Evolutionary conservation across 2,797 vertebrate genomes (phyloP), one percentile per base, ranked within the genome.

Genomic region (Gastrophryne carolinensis): DNA sequence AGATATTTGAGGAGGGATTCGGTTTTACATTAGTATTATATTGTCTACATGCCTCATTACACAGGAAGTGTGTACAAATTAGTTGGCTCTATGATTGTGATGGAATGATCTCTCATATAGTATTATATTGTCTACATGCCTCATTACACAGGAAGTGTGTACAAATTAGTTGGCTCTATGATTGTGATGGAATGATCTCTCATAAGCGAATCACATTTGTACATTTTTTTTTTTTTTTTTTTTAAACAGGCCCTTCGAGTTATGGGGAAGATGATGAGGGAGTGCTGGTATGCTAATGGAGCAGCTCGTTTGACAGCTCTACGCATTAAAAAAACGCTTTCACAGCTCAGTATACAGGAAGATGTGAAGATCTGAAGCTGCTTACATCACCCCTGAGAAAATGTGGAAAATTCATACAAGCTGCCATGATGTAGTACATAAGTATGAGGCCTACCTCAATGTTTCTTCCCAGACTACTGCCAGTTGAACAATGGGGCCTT

Each of bases 191-290:
- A n/a, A n/a, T n/a, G n/a, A n/a, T n/a, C n/a, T n/a, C n/a, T n/a
- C n/a, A n/a, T n/a, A n/a, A n/a, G n/a, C n/a, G n/a, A n/a, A n/a
- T n/a, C n/a, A n/a, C n/a, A n/a, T n/a, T n/a, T n/a, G n/a, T n/a
- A n/a, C n/a, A 11, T 34, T 47, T 39, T 34, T 24, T 29, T 44
- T 24, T 39, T 34, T 58, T 27, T 34, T 1, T 79, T 65, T 23
- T 60, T 8, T 1, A 0, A 6, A 54, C 80, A 99, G 98, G 95
- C 96, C 0, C 86, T 99, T 32, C 94, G 96, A 15, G 95, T 98
- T 80, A 98, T 99, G 98, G 97, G 96, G n/a, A 98, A 98, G 90
- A 98, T 99, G 92, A 99, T 99, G 98, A 89, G 97, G 0, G 98
- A 99, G 86, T 99, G 98, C 84, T 99, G 98, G 98, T 98, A 98